Evolutionary conservation across 2,888 invertebrate species (phyloP), one percentile per base, ranked within the genome.

Genomic region (Microplitis deprimator): DNA sequence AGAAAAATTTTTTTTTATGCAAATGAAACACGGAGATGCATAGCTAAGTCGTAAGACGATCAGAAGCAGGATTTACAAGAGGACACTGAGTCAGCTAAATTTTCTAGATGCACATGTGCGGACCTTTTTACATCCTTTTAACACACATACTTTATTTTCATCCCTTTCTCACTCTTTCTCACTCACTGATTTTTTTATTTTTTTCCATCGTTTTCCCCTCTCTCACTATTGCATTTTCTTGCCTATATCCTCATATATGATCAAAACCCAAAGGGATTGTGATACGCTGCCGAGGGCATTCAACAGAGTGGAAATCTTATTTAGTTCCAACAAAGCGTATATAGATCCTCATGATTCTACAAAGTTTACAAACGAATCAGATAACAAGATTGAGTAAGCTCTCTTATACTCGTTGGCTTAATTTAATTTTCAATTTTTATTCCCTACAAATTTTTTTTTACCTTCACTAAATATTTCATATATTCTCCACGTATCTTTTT

Each of bases 311-410:
- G 68, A 76, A 76, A 74, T 71, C 68, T 74, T 79, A 68, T 74
- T 79, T 76, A 70, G 68, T 71, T 73, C 68, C 73, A 64, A 73
- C 64, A 75, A 79, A 76, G 72, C 59, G 60, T 59, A n/a, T 59
- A 70, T 70, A 59, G 38, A 70, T 50, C 60, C 59, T 20, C 60
- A n/a, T 70, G 60, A 60, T 20, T 20, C 60, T 59, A 59, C 70
- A 60, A 50, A 70, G 60, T 70, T 70, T 70, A 59, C 50, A 70
- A 70, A 70, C 70, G 60, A 59, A 38, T 29, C 38, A 59, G 38
- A 50, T 50, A 50, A 50, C 50, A 50, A 50, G 50, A 50, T 50
- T 50, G 50, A 50, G 50, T 50, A 13, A 50, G 50, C 50, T 50
- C 50, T 50, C 50, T 50, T 50, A 13, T 50, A 50, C 50, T 50